phyloP scores from a whole-genome alignment of 1,140 invertebrate species.

The Eumaeus atala region DNA sequence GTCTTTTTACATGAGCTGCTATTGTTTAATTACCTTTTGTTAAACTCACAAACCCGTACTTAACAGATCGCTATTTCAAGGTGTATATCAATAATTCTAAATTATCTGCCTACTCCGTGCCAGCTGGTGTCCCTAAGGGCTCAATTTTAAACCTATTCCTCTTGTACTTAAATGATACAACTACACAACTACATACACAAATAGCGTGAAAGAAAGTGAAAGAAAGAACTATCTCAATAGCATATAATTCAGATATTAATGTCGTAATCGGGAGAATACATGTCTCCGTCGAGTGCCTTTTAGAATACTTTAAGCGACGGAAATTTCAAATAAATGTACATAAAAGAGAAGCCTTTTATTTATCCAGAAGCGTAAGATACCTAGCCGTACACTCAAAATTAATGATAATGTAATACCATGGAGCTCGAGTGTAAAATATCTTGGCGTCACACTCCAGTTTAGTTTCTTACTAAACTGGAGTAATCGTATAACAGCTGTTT shows the following conservation, averaged over 20 bases:
- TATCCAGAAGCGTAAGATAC: slow-evolving; percentile 5
- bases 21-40: background rate
- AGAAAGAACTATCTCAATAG: background rate
- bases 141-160: slow-evolving; percentile 8
- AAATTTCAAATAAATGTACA: slow-evolving; percentile 14
- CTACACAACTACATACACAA: slow-evolving; percentile 13
- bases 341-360: slow-evolving; percentile 15
- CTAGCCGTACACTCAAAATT: slow-evolving; percentile 8
- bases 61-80: background rate
- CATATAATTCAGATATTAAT: too few species aligned
- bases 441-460: too few species aligned
- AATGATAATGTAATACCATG: background rate
- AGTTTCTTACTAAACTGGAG: too few species aligned
- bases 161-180: background rate
- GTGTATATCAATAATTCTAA: background rate
- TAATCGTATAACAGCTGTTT: too few species aligned
- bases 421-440: too few species aligned
- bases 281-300: background rate
- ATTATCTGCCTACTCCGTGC: background rate
- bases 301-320: slow-evolving; percentile 7
- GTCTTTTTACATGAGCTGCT: background rate
- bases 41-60: slow-evolving; percentile 3
- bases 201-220: slow-evolving; percentile 7
- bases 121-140: background rate
- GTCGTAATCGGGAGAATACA: slow-evolving; percentile 11